Conservation (phyloP, 1,140 invertebrate genomes). For the Aphelenchoides avenae region DNA sequence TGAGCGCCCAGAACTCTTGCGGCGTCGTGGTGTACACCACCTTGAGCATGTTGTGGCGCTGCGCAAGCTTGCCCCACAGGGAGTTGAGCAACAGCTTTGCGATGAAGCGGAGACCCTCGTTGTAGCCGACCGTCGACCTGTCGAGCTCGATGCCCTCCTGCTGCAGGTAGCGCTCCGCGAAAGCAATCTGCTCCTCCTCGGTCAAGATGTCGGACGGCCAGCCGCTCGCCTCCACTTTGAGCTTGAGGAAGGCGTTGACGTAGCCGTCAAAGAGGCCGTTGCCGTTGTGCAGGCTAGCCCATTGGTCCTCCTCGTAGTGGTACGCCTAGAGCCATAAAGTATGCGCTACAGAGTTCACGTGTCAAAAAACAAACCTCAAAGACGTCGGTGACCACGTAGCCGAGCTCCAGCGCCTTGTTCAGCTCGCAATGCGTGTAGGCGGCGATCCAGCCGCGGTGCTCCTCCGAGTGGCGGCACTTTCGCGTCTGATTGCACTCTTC, state of each 20-base stretch:
- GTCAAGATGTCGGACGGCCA: background rate
- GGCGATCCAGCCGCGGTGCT: conserved; percentile 1
- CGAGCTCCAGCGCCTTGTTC: conserved; percentile 8
- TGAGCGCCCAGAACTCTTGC: conserved; percentile 1
- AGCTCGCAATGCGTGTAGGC: conserved; percentile 16
- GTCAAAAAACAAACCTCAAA: conserved; percentile 16
- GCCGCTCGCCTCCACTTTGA: conserved; percentile 7
- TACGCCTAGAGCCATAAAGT: too few species aligned
- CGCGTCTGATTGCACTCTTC: background rate
- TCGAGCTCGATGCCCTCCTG: conserved; percentile 13
- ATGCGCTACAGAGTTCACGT: too few species aligned
- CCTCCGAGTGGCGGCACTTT: conserved; percentile 5
- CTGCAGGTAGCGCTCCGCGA: background rate
- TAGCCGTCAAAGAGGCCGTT: conserved; percentile 9
- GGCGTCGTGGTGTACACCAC: conserved; percentile 7
- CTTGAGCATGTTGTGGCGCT: conserved; percentile 1
- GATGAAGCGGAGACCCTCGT: conserved; percentile 11
- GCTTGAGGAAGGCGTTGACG: conserved; percentile 6
- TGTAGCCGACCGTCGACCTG: background rate
- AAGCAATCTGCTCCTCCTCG: background rate
- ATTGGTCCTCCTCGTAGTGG: conserved; percentile 9
- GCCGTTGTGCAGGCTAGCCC: too few species aligned
- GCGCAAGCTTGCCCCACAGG: conserved; percentile 13
- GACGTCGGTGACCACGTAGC: conserved; percentile 12
- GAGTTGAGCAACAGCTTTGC: conserved; percentile 13